Percentiles rank a stretch among this genome's conserved stretches.
Evolutionary conservation across 53 echinoderm and acorn worm species (phyloP).

Genomic region (Astropecten irregularis): DNA sequence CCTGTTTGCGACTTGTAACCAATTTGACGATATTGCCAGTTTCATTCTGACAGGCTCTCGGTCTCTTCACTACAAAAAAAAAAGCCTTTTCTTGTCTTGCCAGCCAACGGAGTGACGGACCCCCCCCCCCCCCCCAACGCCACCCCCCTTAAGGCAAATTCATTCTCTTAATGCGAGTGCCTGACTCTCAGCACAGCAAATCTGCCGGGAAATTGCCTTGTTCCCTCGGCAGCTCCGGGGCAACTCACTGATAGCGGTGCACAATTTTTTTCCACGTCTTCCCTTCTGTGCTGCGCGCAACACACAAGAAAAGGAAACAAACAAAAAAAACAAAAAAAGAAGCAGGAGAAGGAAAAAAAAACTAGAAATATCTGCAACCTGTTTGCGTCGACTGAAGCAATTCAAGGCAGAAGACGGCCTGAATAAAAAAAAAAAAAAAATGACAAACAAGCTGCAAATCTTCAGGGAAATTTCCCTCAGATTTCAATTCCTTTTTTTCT

Average conservation of each 20-base stretch:
- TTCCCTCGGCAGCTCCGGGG: background rate
- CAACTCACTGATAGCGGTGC: background rate
- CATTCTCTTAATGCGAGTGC: slow-evolving; percentile 26
- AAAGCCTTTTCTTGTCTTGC: background rate
- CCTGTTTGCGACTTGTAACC: slow-evolving; percentile 41
- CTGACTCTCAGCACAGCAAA: slow-evolving; percentile 14
- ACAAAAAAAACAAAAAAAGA: background rate
- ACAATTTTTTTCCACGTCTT: background rate
- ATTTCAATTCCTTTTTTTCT: background rate
- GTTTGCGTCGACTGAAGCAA: too few species aligned
- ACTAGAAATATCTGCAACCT: background rate
- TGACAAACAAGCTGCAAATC: slow-evolving; percentile 4
- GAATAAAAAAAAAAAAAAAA: too few species aligned
- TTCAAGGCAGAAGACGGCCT: too few species aligned
- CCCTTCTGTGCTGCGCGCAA: too few species aligned
- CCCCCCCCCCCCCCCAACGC: too few species aligned
- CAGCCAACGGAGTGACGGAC: too few species aligned
- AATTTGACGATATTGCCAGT: slow-evolving; percentile 42
- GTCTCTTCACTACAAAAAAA: too few species aligned
- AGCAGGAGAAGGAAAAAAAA: too few species aligned
- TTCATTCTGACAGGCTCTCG: background rate
- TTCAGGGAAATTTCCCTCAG: slow-evolving; percentile 18
- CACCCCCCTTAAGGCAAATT: slow-evolving; percentile 33
- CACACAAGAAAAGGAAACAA: background rate
- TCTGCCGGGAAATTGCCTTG: slow-evolving; percentile 46